Percentiles rank a stretch among this genome's conserved stretches.
phyloP scores from a whole-genome alignment of 2,113 vertebrate genomes.

The Grus americana region DNA sequence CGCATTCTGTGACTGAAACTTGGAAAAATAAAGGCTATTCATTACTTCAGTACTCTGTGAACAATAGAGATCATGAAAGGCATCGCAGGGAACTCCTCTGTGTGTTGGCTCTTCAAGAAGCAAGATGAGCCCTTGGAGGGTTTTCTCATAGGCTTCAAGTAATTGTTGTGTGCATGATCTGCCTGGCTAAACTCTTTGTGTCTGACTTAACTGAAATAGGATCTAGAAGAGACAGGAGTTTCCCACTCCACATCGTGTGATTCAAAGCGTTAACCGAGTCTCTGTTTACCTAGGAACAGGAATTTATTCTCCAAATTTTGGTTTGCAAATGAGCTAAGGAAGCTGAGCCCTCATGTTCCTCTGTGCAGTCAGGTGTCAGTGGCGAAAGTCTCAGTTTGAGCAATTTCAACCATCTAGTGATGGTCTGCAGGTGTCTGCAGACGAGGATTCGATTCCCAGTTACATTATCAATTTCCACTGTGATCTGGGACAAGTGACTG shows the following conservation, averaged over 20 bases:
- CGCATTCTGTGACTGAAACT: slow-evolving; percentile 27
- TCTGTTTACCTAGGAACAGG: neutral
- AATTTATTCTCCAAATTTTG: neutral
- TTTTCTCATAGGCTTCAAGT: slow-evolving; percentile 51
- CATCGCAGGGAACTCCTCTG: slow-evolving; percentile 44
- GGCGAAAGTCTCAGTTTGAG: neutral
- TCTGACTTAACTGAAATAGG: slow-evolving; percentile 13
- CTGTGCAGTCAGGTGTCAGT: neutral
- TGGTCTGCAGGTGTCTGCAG: neutral
- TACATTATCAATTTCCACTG: neutral
- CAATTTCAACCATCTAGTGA: neutral
- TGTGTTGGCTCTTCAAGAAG: slow-evolving; percentile 39
- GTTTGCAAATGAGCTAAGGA: neutral
- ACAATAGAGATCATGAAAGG: slow-evolving; percentile 62
- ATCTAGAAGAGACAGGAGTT: neutral
- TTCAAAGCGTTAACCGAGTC: neutral
- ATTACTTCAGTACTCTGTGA: slow-evolving; percentile 42
- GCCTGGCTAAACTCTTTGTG: slow-evolving; percentile 48
- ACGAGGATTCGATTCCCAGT: neutral
- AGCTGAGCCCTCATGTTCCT: neutral
- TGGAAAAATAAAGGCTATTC: slow-evolving; percentile 62
- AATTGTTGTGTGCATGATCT: slow-evolving; percentile 55
- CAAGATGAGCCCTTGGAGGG: slow-evolving; percentile 3
- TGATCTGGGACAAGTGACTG: neutral
- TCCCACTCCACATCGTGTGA: neutral